Evolutionary conservation across 1,140 invertebrate species (phyloP), one percentile per base, ranked within the genome.

Genomic region (Pogonomyrmex barbatus): DNA sequence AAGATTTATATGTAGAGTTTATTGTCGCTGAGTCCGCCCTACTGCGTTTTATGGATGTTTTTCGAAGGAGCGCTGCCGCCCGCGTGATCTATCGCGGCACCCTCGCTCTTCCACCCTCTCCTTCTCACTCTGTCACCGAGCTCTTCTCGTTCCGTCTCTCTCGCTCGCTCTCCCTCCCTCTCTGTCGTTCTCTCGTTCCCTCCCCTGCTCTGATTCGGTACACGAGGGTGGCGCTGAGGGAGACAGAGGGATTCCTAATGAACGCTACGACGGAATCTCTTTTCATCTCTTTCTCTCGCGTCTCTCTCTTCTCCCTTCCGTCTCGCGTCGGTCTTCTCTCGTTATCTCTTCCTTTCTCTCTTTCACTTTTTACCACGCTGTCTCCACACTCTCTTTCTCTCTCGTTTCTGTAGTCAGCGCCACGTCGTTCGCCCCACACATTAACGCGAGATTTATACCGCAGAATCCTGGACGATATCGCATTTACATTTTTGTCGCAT

Each of bases 1-100:
- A 95, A 95, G 94, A 95, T 95, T 95, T 95, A 95, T 95, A 95
- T 94, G 94, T 95, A 94, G 94, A 95, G 94, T 95, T 95, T 95
- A 95, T 95, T 95, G 94, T 95, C 94, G 94, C 94, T 94, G 94
- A 95, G 94, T 95, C 94, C 94, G 94, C 94, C 94, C 94, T 95
- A 95, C 94, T 95, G 94, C 94, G 94, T 95, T 95, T 95, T 95
- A 95, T 95, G 94, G 94, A 95, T 95, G 94, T 95, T 95, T 95
- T 95, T 95, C 94, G 94, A 95, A 95, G 94, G 94, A 95, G 92
- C 91, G 90, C 94, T 94, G 93, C 94, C 93, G 92, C 93, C 93
- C 92, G 93, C 92, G 94, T 95, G 94, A 95, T 95, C 94, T 95
- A 95, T 95, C 93, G 94, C 91, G 91, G 91, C 91, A 91, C 85